These are phyloP conservation scores for Scartelaos histophorus DNA, from an alignment of 2,113 vertebrate genomes.

Conservation along the genomic window DNA sequence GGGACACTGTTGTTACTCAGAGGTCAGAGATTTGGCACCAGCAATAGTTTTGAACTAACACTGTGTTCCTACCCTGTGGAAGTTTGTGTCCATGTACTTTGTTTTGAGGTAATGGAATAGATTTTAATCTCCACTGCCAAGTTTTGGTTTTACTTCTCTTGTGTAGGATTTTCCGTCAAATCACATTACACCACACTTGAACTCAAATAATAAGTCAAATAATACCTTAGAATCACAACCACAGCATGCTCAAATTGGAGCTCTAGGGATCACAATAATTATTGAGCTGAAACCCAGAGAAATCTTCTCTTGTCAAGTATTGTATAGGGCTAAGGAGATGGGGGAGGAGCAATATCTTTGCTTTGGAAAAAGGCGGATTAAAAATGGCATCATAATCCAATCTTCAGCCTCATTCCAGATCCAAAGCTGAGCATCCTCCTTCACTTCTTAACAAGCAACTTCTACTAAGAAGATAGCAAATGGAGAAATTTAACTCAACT, in stretches of 20 bases:
- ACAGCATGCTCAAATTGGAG: too few species aligned
- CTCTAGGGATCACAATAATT: slow-evolving; percentile 50
- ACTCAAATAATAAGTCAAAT: too few species aligned
- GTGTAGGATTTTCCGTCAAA: neutral
- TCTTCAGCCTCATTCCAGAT: slow-evolving; percentile 71
- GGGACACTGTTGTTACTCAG: slow-evolving; percentile 58
- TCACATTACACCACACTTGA: too few species aligned
- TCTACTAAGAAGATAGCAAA: slow-evolving; percentile 44
- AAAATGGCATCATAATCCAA: slow-evolving; percentile 78
- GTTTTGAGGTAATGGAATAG: neutral
- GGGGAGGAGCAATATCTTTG: slow-evolving; percentile 68
- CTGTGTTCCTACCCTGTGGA: slow-evolving; percentile 1
- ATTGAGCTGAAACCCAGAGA: slow-evolving; percentile 53
- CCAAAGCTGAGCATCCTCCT: slow-evolving; percentile 59
- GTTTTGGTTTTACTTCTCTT: neutral
- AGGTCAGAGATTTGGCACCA: slow-evolving; percentile 65
- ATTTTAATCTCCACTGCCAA: neutral
- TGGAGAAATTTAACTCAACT: slow-evolving; percentile 7
- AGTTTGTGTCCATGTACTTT: neutral
- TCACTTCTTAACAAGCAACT: slow-evolving; percentile 55
- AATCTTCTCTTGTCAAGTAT: slow-evolving; percentile 73
- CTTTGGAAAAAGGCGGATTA: slow-evolving; percentile 68
- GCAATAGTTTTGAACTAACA: slow-evolving; percentile 50
- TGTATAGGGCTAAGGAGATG: slow-evolving; percentile 69
- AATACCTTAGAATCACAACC: too few species aligned